Base-by-base conservation (phyloP, 2,113 vertebrate genomes). In the Pedionomus torquatus region DNA sequence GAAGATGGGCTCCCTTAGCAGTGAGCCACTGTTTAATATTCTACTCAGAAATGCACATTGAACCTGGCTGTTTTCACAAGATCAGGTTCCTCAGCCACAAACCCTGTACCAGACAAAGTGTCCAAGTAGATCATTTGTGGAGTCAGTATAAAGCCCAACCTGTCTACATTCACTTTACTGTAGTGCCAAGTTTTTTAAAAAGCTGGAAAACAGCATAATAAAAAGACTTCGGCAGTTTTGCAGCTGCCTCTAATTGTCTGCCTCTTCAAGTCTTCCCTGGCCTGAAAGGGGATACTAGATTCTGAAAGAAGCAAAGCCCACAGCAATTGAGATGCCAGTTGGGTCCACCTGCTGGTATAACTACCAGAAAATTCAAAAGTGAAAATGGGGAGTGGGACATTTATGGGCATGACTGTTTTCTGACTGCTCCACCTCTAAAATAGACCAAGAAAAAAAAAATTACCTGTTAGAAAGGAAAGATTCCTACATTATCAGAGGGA, bases 341-440 rank as follows among this genome's bases (percentile, higher is more conserved):
- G 5, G 44, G 54, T 83, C 23, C 11, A 48, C 15, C 17, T 31
- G 28, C 41, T 77, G 58, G 41, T 35, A 31, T n/a, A 60, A 39
- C 58, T n/a, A 65, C 48, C 13, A 52, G 30, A 46, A 64, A 28
- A 17, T 58, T 64, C 51, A 31, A 19, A 57, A 63, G 49, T 1
- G 13, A 9, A 6, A 60, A 51, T n/a, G 25, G 5, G 5, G 7
- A 12, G 3, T 7, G 1, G 23, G 31, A n/a, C 10, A 33, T 21
- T 66, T 41, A 31, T 9, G 5, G 51, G 14, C 46, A 72, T 23
- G 65, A 65, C 30, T 14, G 1, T 44, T 89, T 72, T 87, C 30
- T 60, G 17, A 28, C 48, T 43, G 41, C 11, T 41, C 18, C 12
- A 76, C 30, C 7, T 88, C 31, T 44, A 85, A 82, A 72, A 28